Conservation (phyloP, 2,888 invertebrate species). For the Rotaria sp. region DNA sequence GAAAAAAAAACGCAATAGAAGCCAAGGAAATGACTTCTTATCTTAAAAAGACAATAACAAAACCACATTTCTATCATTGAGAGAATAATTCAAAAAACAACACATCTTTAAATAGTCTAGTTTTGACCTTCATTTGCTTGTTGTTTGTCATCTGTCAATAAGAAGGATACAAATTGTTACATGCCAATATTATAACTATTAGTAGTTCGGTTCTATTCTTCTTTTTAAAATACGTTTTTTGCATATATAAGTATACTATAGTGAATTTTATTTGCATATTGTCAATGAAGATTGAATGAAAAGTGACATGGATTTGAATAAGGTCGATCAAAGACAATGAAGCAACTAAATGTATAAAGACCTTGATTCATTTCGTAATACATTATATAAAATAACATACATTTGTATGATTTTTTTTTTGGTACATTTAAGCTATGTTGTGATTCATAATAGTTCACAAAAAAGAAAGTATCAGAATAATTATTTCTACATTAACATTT, state of each 20-base stretch:
- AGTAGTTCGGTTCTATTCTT: neutral
- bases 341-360: neutral
- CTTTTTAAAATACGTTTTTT: neutral
- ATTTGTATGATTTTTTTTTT: neutral
- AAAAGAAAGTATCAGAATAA: neutral
- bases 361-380: neutral
- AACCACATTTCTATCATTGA: neutral
- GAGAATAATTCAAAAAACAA: neutral
- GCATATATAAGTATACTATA: neutral
- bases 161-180: neutral
- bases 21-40: neutral
- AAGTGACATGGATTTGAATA: neutral
- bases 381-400: neutral
- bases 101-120: neutral
- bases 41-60: neutral
- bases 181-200: neutral
- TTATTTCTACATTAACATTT: no score
- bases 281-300: neutral
- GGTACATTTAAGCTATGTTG: neutral
- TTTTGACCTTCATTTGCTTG: neutral
- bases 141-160: neutral
- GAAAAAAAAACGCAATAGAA: neutral
- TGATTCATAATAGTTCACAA: neutral
- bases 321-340: neutral
- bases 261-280: neutral